Percentiles rank a stretch among this genome's conserved stretches.
These are phyloP conservation scores for Ceratoteleas bidentatus DNA, from an alignment of 1,140 invertebrate species.

Conservation along the genomic window DNA sequence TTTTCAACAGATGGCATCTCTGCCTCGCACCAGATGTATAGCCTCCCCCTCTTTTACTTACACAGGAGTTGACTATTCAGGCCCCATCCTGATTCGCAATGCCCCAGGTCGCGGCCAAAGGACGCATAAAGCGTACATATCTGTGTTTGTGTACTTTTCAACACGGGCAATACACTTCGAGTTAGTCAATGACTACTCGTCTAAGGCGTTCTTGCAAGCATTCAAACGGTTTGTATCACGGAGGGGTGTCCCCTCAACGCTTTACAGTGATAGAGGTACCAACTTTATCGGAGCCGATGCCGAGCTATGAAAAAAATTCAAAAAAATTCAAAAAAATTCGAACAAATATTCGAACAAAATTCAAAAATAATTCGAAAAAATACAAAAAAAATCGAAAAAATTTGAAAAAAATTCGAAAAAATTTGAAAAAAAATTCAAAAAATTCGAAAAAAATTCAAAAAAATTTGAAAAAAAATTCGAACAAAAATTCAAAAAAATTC, in stretches of 20 bases:
- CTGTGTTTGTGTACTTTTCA: constrained; percentile 4
- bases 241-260: not conserved
- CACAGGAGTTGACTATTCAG: not conserved
- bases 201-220: not conserved
- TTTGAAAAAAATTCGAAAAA: too few species aligned
- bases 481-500: too few species aligned
- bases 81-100: not conserved
- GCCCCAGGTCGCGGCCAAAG: not conserved
- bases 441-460: too few species aligned
- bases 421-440: too few species aligned
- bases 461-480: too few species aligned
- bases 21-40: too few species aligned
- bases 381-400: too few species aligned
- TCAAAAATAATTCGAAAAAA: too few species aligned
- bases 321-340: too few species aligned
- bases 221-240: not conserved
- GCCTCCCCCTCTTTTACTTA: too few species aligned
- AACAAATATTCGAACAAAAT: too few species aligned
- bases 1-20: not conserved
- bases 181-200: not conserved
- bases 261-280: constrained; percentile 7
- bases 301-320: too few species aligned
- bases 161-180: constrained; percentile 1
- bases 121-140: not conserved
- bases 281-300: constrained; percentile 1